These are phyloP conservation scores for Bucorvus abyssinicus DNA, from an alignment of 2,797 vertebrate species.

Conservation along the genomic window DNA sequence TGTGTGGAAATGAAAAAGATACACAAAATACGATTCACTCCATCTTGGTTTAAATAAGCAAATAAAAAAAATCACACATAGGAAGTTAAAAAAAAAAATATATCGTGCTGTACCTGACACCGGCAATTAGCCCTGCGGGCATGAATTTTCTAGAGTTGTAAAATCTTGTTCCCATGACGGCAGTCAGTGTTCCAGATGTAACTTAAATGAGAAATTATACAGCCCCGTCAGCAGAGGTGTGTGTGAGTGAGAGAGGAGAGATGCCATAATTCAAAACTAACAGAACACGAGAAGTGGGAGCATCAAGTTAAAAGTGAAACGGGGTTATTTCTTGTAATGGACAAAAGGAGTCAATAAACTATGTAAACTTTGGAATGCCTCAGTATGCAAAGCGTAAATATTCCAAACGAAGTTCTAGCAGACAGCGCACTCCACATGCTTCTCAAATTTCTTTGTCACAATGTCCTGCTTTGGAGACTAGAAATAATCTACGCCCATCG, in stretches of 20 bases:
- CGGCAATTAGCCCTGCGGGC: constrained; percentile 93
- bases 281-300: neutral
- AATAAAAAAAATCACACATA: neutral
- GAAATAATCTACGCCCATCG: neutral
- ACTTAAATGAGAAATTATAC: constrained; percentile 67
- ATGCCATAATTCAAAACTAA: neutral
- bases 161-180: constrained; percentile 93
- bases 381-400: neutral
- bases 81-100: neutral
- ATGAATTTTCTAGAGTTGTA: constrained; percentile 93
- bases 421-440: neutral
- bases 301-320: neutral
- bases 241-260: neutral
- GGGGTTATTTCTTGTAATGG: neutral
- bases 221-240: neutral
- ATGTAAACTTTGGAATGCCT: neutral
- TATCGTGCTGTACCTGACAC: constrained; percentile 83
- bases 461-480: neutral
- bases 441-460: neutral
- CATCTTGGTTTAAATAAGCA: neutral
- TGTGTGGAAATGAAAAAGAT: neutral
- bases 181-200: constrained; percentile 89
- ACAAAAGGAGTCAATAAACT: neutral
- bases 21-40: neutral
- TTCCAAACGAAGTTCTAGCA: neutral